Evolutionary conservation across 1,140 invertebrate species (phyloP).

Genomic region (Matsumurasca onukii): DNA sequence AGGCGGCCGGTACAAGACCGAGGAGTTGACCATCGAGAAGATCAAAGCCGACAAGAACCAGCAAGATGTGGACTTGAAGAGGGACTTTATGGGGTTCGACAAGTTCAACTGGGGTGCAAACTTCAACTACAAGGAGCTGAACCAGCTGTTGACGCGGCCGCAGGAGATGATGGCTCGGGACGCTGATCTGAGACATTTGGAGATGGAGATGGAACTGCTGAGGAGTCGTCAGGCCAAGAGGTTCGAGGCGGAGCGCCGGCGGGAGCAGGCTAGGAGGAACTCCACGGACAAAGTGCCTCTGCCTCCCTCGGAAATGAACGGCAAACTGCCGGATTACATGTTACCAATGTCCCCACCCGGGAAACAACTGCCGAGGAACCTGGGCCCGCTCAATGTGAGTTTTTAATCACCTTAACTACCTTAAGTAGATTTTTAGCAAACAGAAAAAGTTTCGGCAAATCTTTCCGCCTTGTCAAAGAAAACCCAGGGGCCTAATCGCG

Average conservation of each 20-base stretch:
- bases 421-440: too few relatives aligned
- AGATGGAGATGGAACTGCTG: constrained; percentile 15
- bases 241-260: background rate
- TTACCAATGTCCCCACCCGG: constrained; percentile 1
- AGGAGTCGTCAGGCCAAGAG: background rate
- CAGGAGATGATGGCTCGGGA: background rate
- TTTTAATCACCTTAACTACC: too few relatives aligned
- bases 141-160: background rate
- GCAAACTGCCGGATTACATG: constrained; percentile 17
- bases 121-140: constrained; percentile 21
- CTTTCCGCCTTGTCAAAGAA: too few relatives aligned
- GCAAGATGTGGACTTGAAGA: background rate
- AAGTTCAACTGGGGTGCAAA: constrained; percentile 10
- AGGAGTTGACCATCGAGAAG: constrained; percentile 18
- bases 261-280: background rate
- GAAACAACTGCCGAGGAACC: background rate
- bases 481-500: too few relatives aligned
- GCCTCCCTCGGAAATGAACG: background rate
- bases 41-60: constrained; percentile 3
- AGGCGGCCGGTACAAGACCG: constrained; percentile 8
- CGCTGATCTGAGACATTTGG: constrained; percentile 3
- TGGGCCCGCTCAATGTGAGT: constrained; percentile 14
- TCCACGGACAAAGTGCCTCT: background rate
- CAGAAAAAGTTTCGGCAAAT: too few relatives aligned
- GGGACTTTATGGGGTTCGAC: background rate